Evolutionary conservation across 2,797 vertebrate genomes (phyloP), one percentile per base, ranked within the genome.

Genomic region (Sebastes iracundus): DNA sequence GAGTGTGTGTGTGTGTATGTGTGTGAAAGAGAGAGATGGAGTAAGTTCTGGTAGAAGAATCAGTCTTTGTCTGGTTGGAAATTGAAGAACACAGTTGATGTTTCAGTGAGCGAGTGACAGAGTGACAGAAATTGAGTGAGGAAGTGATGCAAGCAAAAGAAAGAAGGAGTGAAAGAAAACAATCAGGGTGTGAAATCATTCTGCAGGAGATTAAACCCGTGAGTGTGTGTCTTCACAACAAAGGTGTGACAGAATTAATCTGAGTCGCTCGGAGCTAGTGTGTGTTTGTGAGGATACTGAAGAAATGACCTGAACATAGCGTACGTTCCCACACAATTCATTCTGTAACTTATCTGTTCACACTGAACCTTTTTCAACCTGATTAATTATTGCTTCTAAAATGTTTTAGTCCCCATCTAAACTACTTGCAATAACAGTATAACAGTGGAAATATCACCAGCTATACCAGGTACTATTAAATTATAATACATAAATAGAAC

Each of bases 121-220:
- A 77, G 28, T 72, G 66, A 78, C 73, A 85, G 28, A 72, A 75
- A 79, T 20, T 80, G 52, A 87, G 46, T 53, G 55, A 80, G 74
- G 72, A 83, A 83, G 72, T 84, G 84, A 89, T 83, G 80, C 76
- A 87, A 91, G 83, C 46, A 71, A 76, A 69, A 72, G 80, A 88
- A 83, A 85, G 75, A 67, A 22, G 14, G 52, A 86, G 61, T 18
- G 1, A 84, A 79, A 87, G 77, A 75, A 76, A 85, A 75, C 77
- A 63, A 80, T 88, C 72, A 49, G 79, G 65, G 42, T 77, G 55
- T 78, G 68, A 74, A 82, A 78, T 88, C 70, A 73, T 84, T 67
- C 62, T 81, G 66, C 63, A 28, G 61, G 71, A 82, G 79, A 84
- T 74, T 79, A 85, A 79, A 79, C 68, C 49, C 42, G 28, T 20